Base-by-base conservation (phyloP, 2,113 vertebrate genomes). In the Petromus typicus region DNA sequence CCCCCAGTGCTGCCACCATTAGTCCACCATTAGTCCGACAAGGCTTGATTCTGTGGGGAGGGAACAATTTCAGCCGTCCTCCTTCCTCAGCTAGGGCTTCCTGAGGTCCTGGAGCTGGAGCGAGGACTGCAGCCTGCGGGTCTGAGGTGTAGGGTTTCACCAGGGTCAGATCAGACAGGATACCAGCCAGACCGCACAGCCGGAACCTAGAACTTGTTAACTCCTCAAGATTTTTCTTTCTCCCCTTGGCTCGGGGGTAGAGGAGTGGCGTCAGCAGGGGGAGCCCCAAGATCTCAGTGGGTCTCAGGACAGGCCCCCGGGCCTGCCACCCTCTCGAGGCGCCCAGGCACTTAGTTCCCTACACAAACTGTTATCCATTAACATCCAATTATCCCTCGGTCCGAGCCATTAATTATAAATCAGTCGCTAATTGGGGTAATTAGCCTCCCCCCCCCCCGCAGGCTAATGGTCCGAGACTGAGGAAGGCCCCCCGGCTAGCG, bases 351-450 rank as follows among this genome's bases (percentile, higher is more conserved):
- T 97, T 96, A 93, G 98, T 98, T 97, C 97, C 98, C 98, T 97
- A 98, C 98, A 99, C 98, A 97, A 99, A 99, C 98, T 98, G 99
- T 99, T 99, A 99, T 99, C 99, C 99, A 99, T 99, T 99, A 99
- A 99, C 99, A 99, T 99, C 99, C 99, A 99, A 99, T 99, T 99
- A 99, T 98, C 98, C 98, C 98, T 98, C 82, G 98, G 99, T 99
- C 98, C 99, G 98, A 99, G 98, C 98, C 99, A 99, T 99, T 99
- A 99, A 99, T 99, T 99, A 99, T 99, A 99, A 99, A 99, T 99
- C 99, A 99, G 98, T 97, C 98, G 98, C 98, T 99, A 99, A 99
- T 99, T 99, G 99, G 99, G 99, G 98, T 99, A 99, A 99, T 99
- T 99, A 99, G 99, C 98, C 99, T 98, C 98, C 99, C 95, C 98